These are phyloP conservation scores for Apamea crenata DNA, from an alignment of 2,888 invertebrate species.

Conservation along the genomic window DNA sequence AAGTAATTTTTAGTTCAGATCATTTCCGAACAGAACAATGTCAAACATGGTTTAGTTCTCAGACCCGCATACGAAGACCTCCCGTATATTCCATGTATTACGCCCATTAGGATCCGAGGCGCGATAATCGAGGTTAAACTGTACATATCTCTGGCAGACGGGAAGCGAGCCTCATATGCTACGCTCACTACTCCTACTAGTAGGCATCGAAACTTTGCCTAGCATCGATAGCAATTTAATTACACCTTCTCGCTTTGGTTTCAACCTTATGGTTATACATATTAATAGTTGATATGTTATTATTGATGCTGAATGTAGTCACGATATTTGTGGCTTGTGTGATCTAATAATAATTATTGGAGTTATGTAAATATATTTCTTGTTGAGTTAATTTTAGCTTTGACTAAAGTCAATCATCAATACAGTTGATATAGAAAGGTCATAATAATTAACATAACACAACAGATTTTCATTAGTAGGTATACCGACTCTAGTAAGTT, in stretches of 20 bases:
- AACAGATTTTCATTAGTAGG: not conserved
- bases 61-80: not conserved
- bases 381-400: not conserved
- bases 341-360: not conserved
- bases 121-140: conserved; percentile 51
- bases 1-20: not conserved
- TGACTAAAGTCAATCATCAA: not conserved
- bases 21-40: not conserved
- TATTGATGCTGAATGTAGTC: not conserved
- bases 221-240: conserved; percentile 35
- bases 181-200: not conserved
- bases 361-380: not conserved
- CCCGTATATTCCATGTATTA: conserved; percentile 18
- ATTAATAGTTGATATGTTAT: not conserved
- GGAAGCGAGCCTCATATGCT: conserved; percentile 35
- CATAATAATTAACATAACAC: too few relatives aligned
- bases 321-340: not conserved
- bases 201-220: conserved; percentile 11
- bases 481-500: not conserved
- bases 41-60: not conserved
- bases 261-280: not conserved
- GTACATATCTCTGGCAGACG: conserved; percentile 47
- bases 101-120: conserved; percentile 46
- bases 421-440: too few relatives aligned
- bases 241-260: conserved; percentile 10